Percentiles rank a stretch among this genome's conserved stretches.
phyloP scores from a whole-genome alignment of 2,888 invertebrate species.

The Tetranychus piercei region DNA sequence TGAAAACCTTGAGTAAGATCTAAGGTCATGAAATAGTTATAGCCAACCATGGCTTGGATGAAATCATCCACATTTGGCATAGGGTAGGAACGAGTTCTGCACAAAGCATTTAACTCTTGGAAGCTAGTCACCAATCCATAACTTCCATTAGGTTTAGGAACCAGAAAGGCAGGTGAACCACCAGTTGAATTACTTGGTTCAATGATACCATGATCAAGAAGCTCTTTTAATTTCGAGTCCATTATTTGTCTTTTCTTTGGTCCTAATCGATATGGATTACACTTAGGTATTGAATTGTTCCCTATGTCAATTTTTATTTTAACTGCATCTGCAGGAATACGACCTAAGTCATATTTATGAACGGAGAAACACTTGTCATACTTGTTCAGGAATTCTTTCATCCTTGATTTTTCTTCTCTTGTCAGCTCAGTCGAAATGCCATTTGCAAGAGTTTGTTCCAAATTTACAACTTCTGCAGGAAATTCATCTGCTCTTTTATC shows the following conservation, averaged over 20 bases:
- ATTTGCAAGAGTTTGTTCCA: not conserved
- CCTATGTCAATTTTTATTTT: not conserved
- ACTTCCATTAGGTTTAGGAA: conserved; percentile 30
- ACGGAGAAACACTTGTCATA: not conserved
- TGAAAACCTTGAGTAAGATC: conserved; percentile 25
- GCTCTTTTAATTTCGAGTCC: not conserved
- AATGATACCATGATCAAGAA: conserved; percentile 15
- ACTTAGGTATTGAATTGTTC: not conserved
- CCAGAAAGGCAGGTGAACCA: conserved; percentile 31
- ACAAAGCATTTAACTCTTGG: conserved; percentile 25
- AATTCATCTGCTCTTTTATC: not conserved
- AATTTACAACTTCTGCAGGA: not conserved
- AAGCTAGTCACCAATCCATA: conserved; percentile 27
- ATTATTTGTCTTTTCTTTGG: not conserved
- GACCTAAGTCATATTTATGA: not conserved
- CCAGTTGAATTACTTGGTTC: conserved; percentile 30
- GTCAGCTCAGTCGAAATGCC: not conserved
- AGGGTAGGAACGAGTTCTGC: conserved; percentile 16
- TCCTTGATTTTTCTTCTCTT: not conserved
- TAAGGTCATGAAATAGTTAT: conserved; percentile 20
- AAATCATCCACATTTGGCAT: conserved; percentile 23
- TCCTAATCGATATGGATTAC: not conserved
- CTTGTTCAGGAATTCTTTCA: not conserved
- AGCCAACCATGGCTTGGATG: conserved; percentile 15
- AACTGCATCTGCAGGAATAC: not conserved